Evolutionary conservation across 2,888 invertebrate genomes (phyloP).

Genomic region (Lasioglossum lativentre): DNA sequence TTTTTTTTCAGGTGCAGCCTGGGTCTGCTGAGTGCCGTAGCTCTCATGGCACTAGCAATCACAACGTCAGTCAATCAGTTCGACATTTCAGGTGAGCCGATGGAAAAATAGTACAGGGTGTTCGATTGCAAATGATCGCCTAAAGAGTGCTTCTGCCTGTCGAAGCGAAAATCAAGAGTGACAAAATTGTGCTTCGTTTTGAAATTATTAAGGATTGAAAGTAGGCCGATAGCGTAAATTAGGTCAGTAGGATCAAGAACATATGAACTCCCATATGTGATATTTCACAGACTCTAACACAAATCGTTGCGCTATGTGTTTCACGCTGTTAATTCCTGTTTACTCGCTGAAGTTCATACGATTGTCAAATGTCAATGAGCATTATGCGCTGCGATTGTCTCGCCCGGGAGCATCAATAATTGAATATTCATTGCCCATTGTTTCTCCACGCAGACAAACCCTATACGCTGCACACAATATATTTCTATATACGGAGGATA

Average conservation of each 20-base stretch:
- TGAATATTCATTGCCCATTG: background rate
- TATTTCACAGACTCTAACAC: background rate
- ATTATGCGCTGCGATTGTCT: background rate
- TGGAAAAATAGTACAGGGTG: background rate
- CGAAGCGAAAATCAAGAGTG: background rate
- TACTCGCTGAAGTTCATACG: background rate
- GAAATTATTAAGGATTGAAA: background rate
- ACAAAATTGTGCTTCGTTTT: background rate
- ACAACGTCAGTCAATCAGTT: slow-evolving; percentile 75
- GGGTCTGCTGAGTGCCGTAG: slow-evolving; percentile 75
- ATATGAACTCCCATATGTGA: background rate
- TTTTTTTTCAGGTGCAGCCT: slow-evolving; percentile 79
- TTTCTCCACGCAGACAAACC: background rate
- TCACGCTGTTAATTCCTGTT: background rate
- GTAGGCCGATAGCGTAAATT: background rate
- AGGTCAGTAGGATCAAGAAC: background rate
- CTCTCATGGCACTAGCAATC: slow-evolving; percentile 73
- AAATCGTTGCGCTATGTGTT: background rate
- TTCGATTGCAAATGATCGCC: background rate
- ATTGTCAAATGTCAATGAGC: background rate
- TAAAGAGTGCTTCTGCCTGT: background rate
- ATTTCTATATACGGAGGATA: background rate
- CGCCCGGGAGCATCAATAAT: background rate
- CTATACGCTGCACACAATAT: background rate
- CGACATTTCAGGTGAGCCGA: slow-evolving; percentile 79